Base-by-base conservation (phyloP, 2,888 invertebrate species). In the Tipula helvola region DNA sequence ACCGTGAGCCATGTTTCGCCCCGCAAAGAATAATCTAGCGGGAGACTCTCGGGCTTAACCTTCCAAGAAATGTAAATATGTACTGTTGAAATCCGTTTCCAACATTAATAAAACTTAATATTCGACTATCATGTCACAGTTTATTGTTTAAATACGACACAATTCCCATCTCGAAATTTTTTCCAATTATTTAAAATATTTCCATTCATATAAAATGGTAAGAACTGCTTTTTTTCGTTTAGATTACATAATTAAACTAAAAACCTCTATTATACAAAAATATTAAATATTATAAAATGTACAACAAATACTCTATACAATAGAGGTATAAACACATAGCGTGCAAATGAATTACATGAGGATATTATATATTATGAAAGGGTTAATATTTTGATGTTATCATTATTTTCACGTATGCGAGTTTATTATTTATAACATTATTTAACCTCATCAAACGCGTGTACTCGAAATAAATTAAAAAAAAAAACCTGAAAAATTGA, bases 321-420 rank as follows among this genome's bases (percentile, higher is more conserved):
- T 39, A 39, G 2, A 71, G 71, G 71, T 71, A 71, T 28, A 71
- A 71, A 28, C 10, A 71, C 16, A 52, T 71, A 71, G 71, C 71
- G 71, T 71, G 71, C 71, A 71, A 71, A 71, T 71, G 71, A 71
- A 71, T 71, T 71, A 71, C 71, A 71, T 71, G 71, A 16, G 52
- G 3, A 52, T 44, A 44, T 10, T 10, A 52, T 52, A 47, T 47
- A 52, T 52, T 52, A n/a, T 52, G 52, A 71, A 71, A 71, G 71
- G 71, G 71, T 71, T 71, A 71, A 71, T 71, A 71, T 71, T 71
- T 71, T 71, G 71, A 71, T 71, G 71, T 71, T 71, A 71, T 71
- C 71, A 71, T 71, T 28, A 28, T 71, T 71, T 71, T 71, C 71
- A 18, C 71, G 71, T 71, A 71, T 28, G 71, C 71, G 71, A 71